Evolutionary conservation across 1,140 invertebrate species (phyloP), one percentile per base, ranked within the genome.

Genomic region (Bombus picipes): DNA sequence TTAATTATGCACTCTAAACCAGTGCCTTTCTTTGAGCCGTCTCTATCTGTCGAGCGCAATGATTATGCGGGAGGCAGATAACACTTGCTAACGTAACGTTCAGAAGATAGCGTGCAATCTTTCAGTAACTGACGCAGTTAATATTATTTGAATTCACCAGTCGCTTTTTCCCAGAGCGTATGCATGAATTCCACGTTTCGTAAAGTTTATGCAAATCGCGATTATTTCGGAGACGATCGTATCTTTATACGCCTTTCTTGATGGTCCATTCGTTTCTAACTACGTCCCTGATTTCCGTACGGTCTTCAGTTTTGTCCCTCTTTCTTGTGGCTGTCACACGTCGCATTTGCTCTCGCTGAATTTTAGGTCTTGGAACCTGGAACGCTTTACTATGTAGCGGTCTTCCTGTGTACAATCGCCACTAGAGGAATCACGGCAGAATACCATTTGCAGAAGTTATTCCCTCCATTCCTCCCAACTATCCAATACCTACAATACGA

Each of bases 281-380:
- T 68, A 62, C 72, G 79, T 41, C 84, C 84, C 79, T 86, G 84
- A 86, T 57, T 74, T 57, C 68, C 66, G 32, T 65, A 75, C 71
- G 25, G n/a, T 57, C 59, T 68, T 74, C 18, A 74, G 59, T 43
- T 81, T 72, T 68, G 37, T n/a, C 59, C 43, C 43, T 57, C 62
- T n/a, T 53, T 32, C 10, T 57, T 47, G 25, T 65, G 2, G 15
- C 62, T 73, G 25, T 22, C 12, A 6, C 37, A 28, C 41, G 10
- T 12, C 47, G 39, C 34, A 9, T 71, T 72, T 41, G 22, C 39
- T 47, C 37, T 43, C 32, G n/a, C 41, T 25, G 28, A 76, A n/a
- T 76, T 59, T 76, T 28, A 53, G 25, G 12, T 76, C 22, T 76
- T 39, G 32, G 28, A 34, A 59, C 22, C 59, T 39, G 32, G 28